Conservation (phyloP, 30 jellyfish, hydroid and myxozoan species). For the Aurelia coerulea region DNA sequence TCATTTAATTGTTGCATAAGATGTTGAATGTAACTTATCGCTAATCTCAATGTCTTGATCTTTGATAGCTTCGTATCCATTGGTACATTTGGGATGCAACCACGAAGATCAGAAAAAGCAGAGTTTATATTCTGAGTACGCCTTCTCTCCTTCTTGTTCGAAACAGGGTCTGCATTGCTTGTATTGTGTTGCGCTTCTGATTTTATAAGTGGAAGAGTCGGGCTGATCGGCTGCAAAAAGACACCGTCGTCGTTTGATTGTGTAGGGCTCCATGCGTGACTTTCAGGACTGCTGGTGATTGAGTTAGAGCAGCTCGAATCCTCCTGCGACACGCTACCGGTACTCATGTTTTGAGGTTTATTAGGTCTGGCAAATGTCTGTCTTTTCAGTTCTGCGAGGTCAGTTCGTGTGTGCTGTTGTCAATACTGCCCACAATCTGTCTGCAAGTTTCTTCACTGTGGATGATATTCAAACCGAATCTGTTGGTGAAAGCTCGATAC, state of each 20-base stretch:
- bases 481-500: background rate
- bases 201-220: constrained; percentile 53
- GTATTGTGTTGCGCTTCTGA: background rate
- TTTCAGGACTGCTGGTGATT: constrained; percentile 36
- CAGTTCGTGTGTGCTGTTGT: constrained; percentile 27
- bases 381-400: background rate
- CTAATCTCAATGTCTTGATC: constrained; percentile 80
- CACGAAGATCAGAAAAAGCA: constrained; percentile 84
- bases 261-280: constrained; percentile 56
- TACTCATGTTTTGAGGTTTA: constrained; percentile 49
- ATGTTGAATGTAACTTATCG: constrained; percentile 83
- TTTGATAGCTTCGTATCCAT: constrained; percentile 83
- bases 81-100: constrained; percentile 89
- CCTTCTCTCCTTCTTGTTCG: constrained; percentile 66
- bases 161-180: background rate
- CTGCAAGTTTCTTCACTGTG: constrained; percentile 6
- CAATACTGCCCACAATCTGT: constrained; percentile 53
- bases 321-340: constrained; percentile 44
- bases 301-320: constrained; percentile 57
- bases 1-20: constrained; percentile 76
- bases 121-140: constrained; percentile 80
- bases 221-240: constrained; percentile 68
- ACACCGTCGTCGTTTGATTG: constrained; percentile 31
- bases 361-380: constrained; percentile 19
- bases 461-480: background rate